Evolutionary conservation across 2,888 invertebrate genomes (phyloP), one percentile per base, ranked within the genome.

Genomic region (Nemotelus pantherinus): DNA sequence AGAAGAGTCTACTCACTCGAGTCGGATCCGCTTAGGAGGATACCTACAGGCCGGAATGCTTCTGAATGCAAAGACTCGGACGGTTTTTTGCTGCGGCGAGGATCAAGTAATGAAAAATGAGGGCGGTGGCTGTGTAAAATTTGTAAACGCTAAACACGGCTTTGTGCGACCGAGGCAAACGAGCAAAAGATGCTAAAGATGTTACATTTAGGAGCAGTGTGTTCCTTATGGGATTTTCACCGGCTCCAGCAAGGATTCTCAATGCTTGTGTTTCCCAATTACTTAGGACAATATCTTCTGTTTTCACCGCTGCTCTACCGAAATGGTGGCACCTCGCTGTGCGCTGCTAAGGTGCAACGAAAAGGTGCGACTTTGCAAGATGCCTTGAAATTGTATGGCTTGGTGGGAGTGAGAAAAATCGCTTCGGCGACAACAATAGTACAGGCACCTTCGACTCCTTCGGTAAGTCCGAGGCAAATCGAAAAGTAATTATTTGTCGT

Each of bases 201-300:
- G 57, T 76, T 43, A 53, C 57, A 41, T 53, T 63, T 63, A 48
- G 74, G 74, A 63, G 74, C 60, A 39, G 45, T 77, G 47, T 77
- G 77, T 60, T 58, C 77, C 72, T 77, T 76, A 60, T 77, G 76
- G 50, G 44, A 45, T 74, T 68, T 60, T 41, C n/a, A 45, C 53
- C 71, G 63, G 58, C 55, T 5, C 44, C 43, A 41, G 55, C 43
- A 71, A 71, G 44, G 44, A 77, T 67, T 53, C 48, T 77, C 60
- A 58, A 55, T 76, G 75, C 65, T 77, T 71, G 67, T 76, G 76
- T 79, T 79, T 79, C 77, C 72, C 79, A 79, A 79, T 79, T 77
- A 79, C 77, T 58, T 76, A 63, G 79, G 77, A 77, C 77, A 79
- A 79, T 79, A 77, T 68, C 70, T 65, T 53, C 60, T 68, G 58